These are phyloP conservation scores for Oreochromis spilurus DNA, from an alignment of 2,113 vertebrate species.

Conservation along the genomic window DNA sequence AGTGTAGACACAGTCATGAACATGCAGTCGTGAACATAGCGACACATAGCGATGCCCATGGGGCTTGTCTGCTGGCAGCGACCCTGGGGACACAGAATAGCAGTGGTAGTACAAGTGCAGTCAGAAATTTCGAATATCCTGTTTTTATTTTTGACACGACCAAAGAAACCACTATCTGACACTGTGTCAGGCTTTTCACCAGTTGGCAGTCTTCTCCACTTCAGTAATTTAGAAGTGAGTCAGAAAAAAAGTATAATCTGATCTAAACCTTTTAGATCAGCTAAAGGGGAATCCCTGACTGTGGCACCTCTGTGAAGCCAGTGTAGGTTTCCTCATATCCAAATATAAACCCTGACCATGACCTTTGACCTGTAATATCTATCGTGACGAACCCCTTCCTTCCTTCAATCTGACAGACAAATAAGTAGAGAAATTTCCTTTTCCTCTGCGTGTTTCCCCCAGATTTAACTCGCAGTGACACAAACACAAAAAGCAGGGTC, in stretches of 20 bases:
- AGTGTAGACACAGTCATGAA: background rate
- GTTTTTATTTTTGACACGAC: background rate
- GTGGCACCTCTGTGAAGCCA: background rate
- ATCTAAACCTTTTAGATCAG: background rate
- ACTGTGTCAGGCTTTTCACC: background rate
- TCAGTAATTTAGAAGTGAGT: background rate
- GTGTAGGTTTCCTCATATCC: background rate
- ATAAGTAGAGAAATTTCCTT: constrained; percentile 5
- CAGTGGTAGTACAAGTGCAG: background rate
- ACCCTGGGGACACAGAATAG: background rate
- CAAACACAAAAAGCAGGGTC: constrained; percentile 1
- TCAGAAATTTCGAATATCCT: background rate
- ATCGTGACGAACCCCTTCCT: background rate
- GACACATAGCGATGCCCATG: background rate
- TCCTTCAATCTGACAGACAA: background rate
- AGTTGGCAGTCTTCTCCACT: background rate
- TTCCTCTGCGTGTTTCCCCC: background rate
- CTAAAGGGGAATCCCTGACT: background rate
- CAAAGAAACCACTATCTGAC: background rate
- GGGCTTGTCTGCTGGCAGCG: background rate
- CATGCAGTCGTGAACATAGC: background rate
- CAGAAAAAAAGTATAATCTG: background rate
- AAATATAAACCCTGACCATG: background rate
- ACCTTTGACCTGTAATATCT: constrained; percentile 2
- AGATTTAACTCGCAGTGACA: background rate